Evolutionary conservation across 2,113 vertebrate genomes (phyloP), one percentile per base, ranked within the genome.

Genomic region (Macquaria ambigua): DNA sequence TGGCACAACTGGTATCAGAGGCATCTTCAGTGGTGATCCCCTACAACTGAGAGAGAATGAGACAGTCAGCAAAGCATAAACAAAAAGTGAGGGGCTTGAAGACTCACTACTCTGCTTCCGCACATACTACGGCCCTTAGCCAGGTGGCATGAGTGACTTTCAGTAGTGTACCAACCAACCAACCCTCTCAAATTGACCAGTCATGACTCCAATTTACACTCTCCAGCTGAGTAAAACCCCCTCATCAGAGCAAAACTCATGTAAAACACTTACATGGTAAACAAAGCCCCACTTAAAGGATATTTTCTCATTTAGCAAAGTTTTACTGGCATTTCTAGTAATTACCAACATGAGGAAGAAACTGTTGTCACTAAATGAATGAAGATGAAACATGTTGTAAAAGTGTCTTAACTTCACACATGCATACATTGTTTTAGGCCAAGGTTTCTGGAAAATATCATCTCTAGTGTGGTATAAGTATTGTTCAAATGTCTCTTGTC

Each of bases 1-100:
- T 2, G 97, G 95, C 74, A 98, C 93, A 61, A 94, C 58, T 63
- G 96, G 94, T 89, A 96, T 79, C 58, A 84, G 92, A 77, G 96
- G 91, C 97, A 98, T 97, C 77, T 79, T 93, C 62, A 73, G 73
- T 63, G 64, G n/a, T 61, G 53, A 68, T 79, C 75, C 64, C 88
- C 75, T 55, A 74, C 62, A 77, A 34, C 71, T 83, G 69, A 52
- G 39, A 74, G 37, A 80, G 39, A 90, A 70, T 41, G 11, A 52
- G 31, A 53, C 9, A 79, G 39, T 75, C n/a, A 74, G 66, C 18
- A 23, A 53, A 55, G 28, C 28, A 16, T n/a, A 43, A 70, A 48
- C 39, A n/a, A 43, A 67, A 78, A 52, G 59, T 28, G 25, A 64
- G 23, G 1, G 52, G 69, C 34, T 50, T 25, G 25, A 28, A 12